phyloP scores from a whole-genome alignment of 1,140 invertebrate species.

The Drosophila gunungcola region DNA sequence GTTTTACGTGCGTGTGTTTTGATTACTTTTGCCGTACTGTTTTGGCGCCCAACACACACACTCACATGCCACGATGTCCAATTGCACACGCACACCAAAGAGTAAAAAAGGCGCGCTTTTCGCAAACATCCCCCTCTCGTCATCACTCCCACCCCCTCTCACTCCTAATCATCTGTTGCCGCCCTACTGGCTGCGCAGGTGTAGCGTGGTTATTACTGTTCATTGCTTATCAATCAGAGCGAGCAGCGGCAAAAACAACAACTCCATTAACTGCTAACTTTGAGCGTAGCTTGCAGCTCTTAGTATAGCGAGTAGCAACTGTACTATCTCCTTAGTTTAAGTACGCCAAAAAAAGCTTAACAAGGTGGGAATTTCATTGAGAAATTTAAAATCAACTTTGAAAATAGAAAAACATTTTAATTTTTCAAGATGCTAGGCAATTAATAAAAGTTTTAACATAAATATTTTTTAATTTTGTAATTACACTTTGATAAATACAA shows the following conservation, averaged over 20 bases:
- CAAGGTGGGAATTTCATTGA: background rate
- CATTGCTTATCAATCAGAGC: constrained; percentile 64
- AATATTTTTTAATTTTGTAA: too few relatives aligned
- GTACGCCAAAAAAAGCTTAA: background rate
- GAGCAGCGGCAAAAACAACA: constrained; percentile 39
- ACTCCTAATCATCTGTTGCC: constrained; percentile 70
- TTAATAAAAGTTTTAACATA: too few relatives aligned
- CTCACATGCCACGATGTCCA: constrained; percentile 59
- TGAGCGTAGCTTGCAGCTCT: constrained; percentile 5
- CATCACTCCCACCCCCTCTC: background rate
- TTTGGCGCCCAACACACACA: constrained; percentile 66
- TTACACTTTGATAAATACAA: too few relatives aligned
- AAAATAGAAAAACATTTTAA: too few relatives aligned
- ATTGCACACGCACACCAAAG: constrained; percentile 52
- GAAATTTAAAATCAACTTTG: background rate
- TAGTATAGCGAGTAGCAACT: constrained; percentile 30
- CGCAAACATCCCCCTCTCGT: constrained; percentile 26
- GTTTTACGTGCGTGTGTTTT: constrained; percentile 77
- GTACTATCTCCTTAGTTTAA: constrained; percentile 12
- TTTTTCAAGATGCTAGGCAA: too few relatives aligned
- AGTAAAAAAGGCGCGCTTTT: constrained; percentile 72
- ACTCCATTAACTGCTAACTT: constrained; percentile 16
- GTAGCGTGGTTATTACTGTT: constrained; percentile 57
- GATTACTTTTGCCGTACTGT: constrained; percentile 74
- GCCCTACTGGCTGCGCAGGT: constrained; percentile 69